phyloP scores from a whole-genome alignment of 2,888 invertebrate species.

The Phortica magna region DNA sequence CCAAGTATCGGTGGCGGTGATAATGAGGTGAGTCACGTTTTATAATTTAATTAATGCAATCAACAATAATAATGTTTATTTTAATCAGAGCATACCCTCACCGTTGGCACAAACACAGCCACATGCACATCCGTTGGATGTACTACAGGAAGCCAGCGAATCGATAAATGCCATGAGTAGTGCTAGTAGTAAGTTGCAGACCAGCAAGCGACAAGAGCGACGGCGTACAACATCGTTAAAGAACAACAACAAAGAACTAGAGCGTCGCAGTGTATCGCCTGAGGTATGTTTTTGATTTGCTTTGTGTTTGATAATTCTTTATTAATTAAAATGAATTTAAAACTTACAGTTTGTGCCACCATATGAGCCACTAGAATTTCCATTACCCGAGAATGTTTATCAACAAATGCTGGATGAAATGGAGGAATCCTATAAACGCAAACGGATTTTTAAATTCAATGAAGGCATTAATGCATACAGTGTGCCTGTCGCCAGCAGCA shows the following conservation, averaged over 20 bases:
- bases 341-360: slow-evolving; percentile 83
- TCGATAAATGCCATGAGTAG: slow-evolving; percentile 45
- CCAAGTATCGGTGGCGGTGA: slow-evolving; percentile 70
- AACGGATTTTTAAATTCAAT: slow-evolving; percentile 13
- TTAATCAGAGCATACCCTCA: slow-evolving; percentile 74
- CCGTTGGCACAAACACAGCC: slow-evolving; percentile 71
- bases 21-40: slow-evolving; percentile 67
- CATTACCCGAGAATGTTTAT: slow-evolving; percentile 84
- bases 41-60: background rate
- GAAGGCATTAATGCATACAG: background rate
- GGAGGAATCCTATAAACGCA: slow-evolving; percentile 25
- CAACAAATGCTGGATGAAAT: slow-evolving; percentile 81
- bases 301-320: background rate
- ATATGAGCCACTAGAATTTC: slow-evolving; percentile 87
- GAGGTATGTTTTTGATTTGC: slow-evolving; percentile 64
- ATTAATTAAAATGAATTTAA: slow-evolving; percentile 37
- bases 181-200: slow-evolving; percentile 7
- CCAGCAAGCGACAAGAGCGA: slow-evolving; percentile 68
- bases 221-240: slow-evolving; percentile 76
- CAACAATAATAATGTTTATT: background rate
- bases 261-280: slow-evolving; percentile 79
- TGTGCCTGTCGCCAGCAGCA: slow-evolving; percentile 24
- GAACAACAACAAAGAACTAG: slow-evolving; percentile 62
- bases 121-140: slow-evolving; percentile 66
- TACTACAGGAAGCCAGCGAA: slow-evolving; percentile 58